Conservation (phyloP, 2,113 vertebrate genomes). For the Nycticebus coucang region DNA sequence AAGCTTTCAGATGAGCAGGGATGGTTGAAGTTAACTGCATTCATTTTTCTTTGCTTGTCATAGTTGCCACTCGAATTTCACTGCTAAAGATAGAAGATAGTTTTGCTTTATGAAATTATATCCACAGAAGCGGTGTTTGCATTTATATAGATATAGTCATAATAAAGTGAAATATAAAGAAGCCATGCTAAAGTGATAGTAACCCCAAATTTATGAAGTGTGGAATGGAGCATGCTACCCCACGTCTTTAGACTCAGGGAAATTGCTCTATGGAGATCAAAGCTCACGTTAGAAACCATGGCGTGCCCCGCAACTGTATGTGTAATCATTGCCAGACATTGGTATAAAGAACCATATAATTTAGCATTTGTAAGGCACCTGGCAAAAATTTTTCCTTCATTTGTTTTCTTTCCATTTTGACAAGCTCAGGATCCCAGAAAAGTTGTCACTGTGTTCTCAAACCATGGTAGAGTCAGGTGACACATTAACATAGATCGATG, state of each 20-base stretch:
- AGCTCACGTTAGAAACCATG: background rate
- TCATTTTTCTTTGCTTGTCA: conserved; percentile 89
- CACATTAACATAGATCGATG: background rate
- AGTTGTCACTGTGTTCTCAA: background rate
- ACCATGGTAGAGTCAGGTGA: background rate
- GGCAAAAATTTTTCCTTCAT: background rate
- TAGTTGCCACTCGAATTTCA: conserved; percentile 87
- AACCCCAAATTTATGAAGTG: conserved; percentile 62
- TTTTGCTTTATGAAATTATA: conserved; percentile 88
- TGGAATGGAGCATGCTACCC: conserved; percentile 1
- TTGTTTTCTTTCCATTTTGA: conserved; percentile 12
- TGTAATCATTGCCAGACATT: background rate
- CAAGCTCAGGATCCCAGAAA: background rate
- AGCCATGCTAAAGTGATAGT: conserved; percentile 59
- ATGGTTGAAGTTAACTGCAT: conserved; percentile 86
- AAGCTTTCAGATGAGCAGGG: conserved; percentile 87
- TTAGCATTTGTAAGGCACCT: background rate
- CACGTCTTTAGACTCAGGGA: background rate
- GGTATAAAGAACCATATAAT: background rate
- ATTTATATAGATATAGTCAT: conserved; percentile 85
- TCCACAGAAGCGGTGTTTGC: conserved; percentile 83
- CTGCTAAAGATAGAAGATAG: conserved; percentile 86
- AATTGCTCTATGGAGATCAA: background rate
- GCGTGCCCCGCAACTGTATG: background rate
- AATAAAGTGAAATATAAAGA: conserved; percentile 80